These are phyloP conservation scores for Siniperca undulata DNA, from an alignment of 2,797 vertebrate genomes.

Conservation along the genomic window DNA sequence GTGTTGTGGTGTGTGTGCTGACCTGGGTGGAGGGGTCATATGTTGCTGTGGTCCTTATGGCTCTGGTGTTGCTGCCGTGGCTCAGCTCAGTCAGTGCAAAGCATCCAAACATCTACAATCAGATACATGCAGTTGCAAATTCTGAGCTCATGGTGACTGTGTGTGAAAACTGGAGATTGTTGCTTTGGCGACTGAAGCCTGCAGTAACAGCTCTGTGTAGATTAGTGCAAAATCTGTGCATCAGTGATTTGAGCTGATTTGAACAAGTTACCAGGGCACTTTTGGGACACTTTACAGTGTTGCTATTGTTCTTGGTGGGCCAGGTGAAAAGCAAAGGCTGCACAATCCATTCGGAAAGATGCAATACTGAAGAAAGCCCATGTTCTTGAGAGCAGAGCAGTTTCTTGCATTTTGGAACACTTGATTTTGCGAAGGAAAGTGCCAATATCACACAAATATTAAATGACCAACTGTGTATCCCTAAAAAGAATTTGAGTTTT, in stretches of 20 bases:
- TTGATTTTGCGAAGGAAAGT: neutral
- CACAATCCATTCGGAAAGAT: neutral
- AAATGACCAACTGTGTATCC: neutral
- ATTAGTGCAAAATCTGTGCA: neutral
- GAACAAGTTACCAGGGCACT: too few relatives aligned
- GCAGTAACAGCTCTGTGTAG: neutral
- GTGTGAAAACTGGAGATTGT: neutral
- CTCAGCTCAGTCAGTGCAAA: slow-evolving; percentile 96
- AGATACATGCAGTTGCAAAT: slow-evolving; percentile 13
- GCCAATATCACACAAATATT: neutral
- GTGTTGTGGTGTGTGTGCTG: neutral
- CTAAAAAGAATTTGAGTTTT: too few relatives aligned
- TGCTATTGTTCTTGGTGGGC: too few relatives aligned
- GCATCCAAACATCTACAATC: slow-evolving; percentile 90
- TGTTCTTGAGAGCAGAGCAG: neutral
- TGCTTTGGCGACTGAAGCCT: neutral
- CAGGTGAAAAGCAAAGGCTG: too few relatives aligned
- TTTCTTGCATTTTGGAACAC: neutral
- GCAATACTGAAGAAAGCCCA: neutral
- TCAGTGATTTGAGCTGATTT: neutral
- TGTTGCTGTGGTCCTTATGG: slow-evolving; percentile 91
- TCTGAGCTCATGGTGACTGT: neutral
- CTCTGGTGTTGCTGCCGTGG: slow-evolving; percentile 94
- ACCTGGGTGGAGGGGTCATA: slow-evolving; percentile 89
- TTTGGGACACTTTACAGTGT: neutral